Conservation (phyloP, 2,888 invertebrate genomes). For the Spialia ferax region DNA sequence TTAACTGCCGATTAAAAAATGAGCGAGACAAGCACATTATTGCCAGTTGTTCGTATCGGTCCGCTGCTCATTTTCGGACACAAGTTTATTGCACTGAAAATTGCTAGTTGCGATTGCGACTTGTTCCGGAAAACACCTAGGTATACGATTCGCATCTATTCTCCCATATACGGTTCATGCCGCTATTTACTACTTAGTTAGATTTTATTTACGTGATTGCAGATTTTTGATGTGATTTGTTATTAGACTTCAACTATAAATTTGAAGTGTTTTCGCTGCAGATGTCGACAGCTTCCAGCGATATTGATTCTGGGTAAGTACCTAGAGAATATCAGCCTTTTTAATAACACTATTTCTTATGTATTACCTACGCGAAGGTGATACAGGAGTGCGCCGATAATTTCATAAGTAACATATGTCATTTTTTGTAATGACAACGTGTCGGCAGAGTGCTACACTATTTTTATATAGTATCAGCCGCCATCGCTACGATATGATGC, state of each 20-base stretch:
- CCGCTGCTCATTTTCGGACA: conserved; percentile 20
- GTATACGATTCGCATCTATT: background rate
- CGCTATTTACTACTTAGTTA: no score
- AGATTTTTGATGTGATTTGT: no score
- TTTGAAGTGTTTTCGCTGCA: background rate
- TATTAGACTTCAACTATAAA: background rate
- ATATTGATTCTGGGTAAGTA: background rate
- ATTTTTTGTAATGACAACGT: conserved; percentile 59
- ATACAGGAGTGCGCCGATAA: conserved; percentile 46
- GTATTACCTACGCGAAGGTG: conserved; percentile 18
- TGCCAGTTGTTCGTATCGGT: conserved; percentile 24
- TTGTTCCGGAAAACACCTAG: background rate
- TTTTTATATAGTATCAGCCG: conserved; percentile 57
- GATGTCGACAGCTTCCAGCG: background rate
- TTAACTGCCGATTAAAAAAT: conserved; percentile 24
- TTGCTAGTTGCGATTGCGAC: conserved; percentile 13
- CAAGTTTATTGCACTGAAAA: conserved; percentile 29
- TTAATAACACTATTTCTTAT: conserved; percentile 9
- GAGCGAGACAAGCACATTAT: conserved; percentile 25
- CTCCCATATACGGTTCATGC: no score
- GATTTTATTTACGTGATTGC: no score
- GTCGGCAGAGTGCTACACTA: conserved; percentile 48
- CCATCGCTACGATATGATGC: conserved; percentile 71
- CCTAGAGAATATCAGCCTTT: background rate
- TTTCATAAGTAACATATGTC: conserved; percentile 56